Conservation (phyloP, 2,113 vertebrate genomes). For the Pachyramphus minor region DNA sequence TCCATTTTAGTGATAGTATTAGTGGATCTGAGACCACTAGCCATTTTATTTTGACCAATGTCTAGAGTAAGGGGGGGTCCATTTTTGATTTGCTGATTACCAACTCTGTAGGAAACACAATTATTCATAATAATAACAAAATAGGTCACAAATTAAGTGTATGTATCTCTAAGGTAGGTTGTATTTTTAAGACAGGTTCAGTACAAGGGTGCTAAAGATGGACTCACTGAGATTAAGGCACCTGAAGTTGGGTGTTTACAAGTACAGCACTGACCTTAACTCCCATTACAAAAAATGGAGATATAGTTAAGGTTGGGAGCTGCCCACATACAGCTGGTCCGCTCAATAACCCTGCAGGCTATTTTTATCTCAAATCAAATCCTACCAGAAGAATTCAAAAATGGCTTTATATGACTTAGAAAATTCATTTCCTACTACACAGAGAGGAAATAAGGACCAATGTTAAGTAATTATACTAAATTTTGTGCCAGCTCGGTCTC, state of each 20-base stretch:
- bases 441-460: not conserved
- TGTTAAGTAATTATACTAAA: not conserved
- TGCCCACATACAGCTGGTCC: not conserved
- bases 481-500: not conserved
- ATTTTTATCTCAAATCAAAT: not conserved
- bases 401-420: not conserved
- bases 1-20: not conserved
- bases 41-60: not conserved
- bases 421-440: not conserved
- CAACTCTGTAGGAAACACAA: not conserved
- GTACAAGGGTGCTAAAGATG: not conserved
- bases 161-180: not conserved
- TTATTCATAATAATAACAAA: not conserved
- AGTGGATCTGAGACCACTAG: not conserved
- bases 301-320: not conserved
- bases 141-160: not conserved
- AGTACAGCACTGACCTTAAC: not conserved
- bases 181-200: not conserved
- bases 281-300: not conserved
- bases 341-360: not conserved
- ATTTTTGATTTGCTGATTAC: not conserved
- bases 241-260: not conserved
- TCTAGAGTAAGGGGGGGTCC: not conserved
- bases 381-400: not conserved
- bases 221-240: not conserved